These are phyloP conservation scores for Ochropleura plecta DNA, from an alignment of 2,888 invertebrate genomes.

Conservation along the genomic window DNA sequence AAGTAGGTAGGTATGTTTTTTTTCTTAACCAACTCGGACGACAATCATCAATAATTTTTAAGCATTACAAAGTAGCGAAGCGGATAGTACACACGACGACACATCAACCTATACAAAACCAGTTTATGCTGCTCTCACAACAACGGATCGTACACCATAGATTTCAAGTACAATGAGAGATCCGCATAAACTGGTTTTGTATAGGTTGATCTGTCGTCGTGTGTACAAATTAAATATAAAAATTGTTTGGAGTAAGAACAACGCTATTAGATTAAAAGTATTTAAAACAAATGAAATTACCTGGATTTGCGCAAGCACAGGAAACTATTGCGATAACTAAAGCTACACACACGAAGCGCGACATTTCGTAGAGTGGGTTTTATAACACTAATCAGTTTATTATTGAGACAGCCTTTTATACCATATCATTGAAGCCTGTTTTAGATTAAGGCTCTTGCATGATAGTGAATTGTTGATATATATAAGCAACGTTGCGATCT, in stretches of 20 bases:
- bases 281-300: background rate
- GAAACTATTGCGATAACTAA: background rate
- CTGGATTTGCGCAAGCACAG: conserved; percentile 3
- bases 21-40: background rate
- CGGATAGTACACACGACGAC: no score
- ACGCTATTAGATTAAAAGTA: background rate
- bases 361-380: background rate
- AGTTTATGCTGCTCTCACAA: no score
- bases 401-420: background rate
- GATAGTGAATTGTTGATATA: background rate
- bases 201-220: no score
- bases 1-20: background rate
- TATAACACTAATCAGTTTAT: background rate
- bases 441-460: background rate
- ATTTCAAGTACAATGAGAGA: no score
- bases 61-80: no score
- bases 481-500: background rate
- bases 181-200: no score
- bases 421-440: background rate
- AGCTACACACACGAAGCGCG: conserved; percentile 6
- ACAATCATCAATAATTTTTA: no score
- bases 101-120: no score
- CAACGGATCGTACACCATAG: no score
- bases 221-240: no score
- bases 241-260: background rate